phyloP scores from a whole-genome alignment of 2,888 invertebrate species.

The Limulus polyphemus region DNA sequence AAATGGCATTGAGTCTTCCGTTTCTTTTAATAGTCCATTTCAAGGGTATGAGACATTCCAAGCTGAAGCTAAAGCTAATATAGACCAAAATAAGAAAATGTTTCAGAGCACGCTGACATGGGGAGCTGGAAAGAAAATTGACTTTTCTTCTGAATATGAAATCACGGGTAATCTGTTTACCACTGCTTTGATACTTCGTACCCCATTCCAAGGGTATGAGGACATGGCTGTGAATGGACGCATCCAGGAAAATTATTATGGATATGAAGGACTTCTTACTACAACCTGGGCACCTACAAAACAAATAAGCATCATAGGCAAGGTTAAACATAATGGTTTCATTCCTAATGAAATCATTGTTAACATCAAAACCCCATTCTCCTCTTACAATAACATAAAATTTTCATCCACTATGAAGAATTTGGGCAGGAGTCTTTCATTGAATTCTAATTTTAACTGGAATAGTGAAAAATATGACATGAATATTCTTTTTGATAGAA shows the following conservation, averaged over 20 bases:
- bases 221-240: slow-evolving; percentile 5
- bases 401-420: slow-evolving; percentile 5
- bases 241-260: too few relatives aligned
- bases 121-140: not conserved
- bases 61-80: too few relatives aligned
- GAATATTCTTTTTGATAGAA: too few relatives aligned
- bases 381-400: slow-evolving; percentile 7
- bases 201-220: slow-evolving; percentile 14
- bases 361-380: slow-evolving; percentile 7
- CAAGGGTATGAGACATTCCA: not conserved
- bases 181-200: slow-evolving; percentile 3
- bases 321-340: slow-evolving; percentile 11
- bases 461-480: too few relatives aligned
- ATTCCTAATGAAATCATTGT: slow-evolving; percentile 7
- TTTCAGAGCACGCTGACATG: too few relatives aligned
- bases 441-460: too few relatives aligned
- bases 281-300: slow-evolving; percentile 4
- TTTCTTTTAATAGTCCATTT: slow-evolving; percentile 5
- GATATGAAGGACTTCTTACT: not conserved
- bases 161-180: not conserved
- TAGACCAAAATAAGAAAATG: too few relatives aligned
- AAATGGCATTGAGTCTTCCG: too few relatives aligned
- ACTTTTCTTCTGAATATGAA: not conserved
- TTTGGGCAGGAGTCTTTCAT: not conserved
- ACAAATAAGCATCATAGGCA: slow-evolving; percentile 5